Conservation (phyloP, 1,140 invertebrate species). For the Ctenoplectra terminalis region DNA sequence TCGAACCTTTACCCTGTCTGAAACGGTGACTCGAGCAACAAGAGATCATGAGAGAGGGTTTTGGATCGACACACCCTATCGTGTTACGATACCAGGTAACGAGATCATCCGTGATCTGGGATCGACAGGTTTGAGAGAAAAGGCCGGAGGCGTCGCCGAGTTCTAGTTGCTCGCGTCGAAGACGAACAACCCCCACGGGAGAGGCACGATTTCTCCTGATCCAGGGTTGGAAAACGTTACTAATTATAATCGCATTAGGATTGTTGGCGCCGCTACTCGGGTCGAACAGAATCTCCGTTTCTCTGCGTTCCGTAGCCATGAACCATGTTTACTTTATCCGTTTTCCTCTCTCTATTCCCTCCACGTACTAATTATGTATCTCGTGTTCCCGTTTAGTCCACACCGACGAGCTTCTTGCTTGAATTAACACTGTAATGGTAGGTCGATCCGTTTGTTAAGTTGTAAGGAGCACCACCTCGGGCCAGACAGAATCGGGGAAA, state of each 20-base stretch:
- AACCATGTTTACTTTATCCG: slow-evolving; percentile 45
- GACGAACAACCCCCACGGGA: slow-evolving; percentile 54
- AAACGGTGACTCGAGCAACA: not conserved
- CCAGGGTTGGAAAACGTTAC: slow-evolving; percentile 59
- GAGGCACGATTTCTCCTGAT: slow-evolving; percentile 43
- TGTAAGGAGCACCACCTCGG: slow-evolving; percentile 17
- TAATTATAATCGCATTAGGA: slow-evolving; percentile 71
- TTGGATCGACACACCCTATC: slow-evolving; percentile 59
- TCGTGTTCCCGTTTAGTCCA: slow-evolving; percentile 18
- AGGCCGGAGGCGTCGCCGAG: slow-evolving; percentile 42
- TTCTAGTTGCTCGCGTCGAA: slow-evolving; percentile 39
- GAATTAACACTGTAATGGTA: slow-evolving; percentile 25
- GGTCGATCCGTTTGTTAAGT: not conserved
- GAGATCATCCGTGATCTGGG: slow-evolving; percentile 59
- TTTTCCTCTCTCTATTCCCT: not conserved
- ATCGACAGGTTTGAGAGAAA: slow-evolving; percentile 50
- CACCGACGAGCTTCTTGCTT: slow-evolving; percentile 5
- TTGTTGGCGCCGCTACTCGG: slow-evolving; percentile 39
- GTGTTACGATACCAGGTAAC: slow-evolving; percentile 62
- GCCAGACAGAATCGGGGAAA: not conserved
- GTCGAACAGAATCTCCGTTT: slow-evolving; percentile 13
- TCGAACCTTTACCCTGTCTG: not conserved
- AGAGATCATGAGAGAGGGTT: slow-evolving; percentile 27
- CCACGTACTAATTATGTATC: slow-evolving; percentile 28
- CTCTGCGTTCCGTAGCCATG: not conserved